Percentiles rank a stretch among this genome's conserved stretches.
phyloP scores from a whole-genome alignment of 2,797 vertebrate species.

The Silurus aristotelis region DNA sequence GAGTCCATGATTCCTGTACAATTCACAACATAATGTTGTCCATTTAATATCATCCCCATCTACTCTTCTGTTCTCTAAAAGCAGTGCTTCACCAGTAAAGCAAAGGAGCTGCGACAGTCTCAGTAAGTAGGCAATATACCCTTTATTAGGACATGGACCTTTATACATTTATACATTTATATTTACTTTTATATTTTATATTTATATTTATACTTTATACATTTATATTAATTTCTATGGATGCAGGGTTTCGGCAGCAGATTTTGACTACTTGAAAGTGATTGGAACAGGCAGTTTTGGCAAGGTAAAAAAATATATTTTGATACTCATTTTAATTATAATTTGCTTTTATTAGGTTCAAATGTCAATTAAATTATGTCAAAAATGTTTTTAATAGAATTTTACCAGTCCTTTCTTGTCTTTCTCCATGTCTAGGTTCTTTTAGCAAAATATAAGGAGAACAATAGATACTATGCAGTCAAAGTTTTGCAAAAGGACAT shows the following conservation, averaged over 20 bases:
- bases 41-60: constrained; percentile 14
- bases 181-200: no score
- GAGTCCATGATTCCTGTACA: not conserved
- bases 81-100: constrained; percentile 42
- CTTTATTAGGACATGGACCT: not conserved
- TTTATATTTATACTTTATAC: not conserved
- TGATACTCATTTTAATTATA: not conserved
- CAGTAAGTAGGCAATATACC: constrained; percentile 36
- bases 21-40: not conserved
- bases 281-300: constrained; percentile 81
- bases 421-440: constrained; percentile 68
- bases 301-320: constrained; percentile 65
- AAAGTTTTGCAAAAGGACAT: constrained; percentile 77
- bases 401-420: not conserved
- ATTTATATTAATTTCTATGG: constrained; percentile 1
- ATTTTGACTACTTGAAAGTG: constrained; percentile 79
- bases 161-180: no score
- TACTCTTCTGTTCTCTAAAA: constrained; percentile 23
- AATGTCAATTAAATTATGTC: not conserved
- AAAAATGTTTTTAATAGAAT: not conserved
- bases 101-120: constrained; percentile 23
- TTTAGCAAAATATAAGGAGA: constrained; percentile 73
- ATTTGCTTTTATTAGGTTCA: not conserved
- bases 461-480: constrained; percentile 71
- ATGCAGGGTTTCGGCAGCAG: constrained; percentile 72